Conservation (phyloP, 1,140 invertebrate species). For the Drosophila parvula region DNA sequence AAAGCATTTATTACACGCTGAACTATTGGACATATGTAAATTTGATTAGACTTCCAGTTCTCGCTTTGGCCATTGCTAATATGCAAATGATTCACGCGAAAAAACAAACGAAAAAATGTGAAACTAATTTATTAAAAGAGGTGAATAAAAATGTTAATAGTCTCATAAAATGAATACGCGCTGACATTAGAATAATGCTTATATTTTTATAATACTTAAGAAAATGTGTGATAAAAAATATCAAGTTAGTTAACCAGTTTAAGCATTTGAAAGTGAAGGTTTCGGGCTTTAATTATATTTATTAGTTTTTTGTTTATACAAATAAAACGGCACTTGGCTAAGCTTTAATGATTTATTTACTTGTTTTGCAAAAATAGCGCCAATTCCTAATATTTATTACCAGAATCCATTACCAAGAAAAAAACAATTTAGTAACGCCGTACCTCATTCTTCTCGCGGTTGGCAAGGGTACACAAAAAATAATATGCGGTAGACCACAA, state of each 20-base stretch:
- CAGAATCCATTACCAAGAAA: slow-evolving; percentile 21
- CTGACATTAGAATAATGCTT: slow-evolving; percentile 45
- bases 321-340: slow-evolving; percentile 3
- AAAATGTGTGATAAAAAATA: background rate
- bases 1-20: slow-evolving; percentile 41
- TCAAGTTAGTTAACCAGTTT: slow-evolving; percentile 21
- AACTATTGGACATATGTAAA: slow-evolving; percentile 49
- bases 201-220: slow-evolving; percentile 21
- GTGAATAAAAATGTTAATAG: slow-evolving; percentile 30
- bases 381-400: slow-evolving; percentile 31
- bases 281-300: slow-evolving; percentile 15
- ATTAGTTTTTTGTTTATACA: slow-evolving; percentile 8
- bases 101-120: slow-evolving; percentile 23
- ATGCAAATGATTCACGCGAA: slow-evolving; percentile 53
- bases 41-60: slow-evolving; percentile 26
- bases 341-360: slow-evolving; percentile 5
- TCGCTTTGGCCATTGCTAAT: slow-evolving; percentile 39
- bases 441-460: slow-evolving; percentile 22
- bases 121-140: slow-evolving; percentile 60
- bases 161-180: slow-evolving; percentile 59
- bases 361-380: slow-evolving; percentile 12
- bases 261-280: slow-evolving; percentile 33
- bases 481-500: slow-evolving; percentile 13
- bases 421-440: slow-evolving; percentile 29
- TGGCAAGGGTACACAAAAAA: slow-evolving; percentile 15